Conservation (phyloP, 2,113 vertebrate species). For the Azemiops feae region DNA sequence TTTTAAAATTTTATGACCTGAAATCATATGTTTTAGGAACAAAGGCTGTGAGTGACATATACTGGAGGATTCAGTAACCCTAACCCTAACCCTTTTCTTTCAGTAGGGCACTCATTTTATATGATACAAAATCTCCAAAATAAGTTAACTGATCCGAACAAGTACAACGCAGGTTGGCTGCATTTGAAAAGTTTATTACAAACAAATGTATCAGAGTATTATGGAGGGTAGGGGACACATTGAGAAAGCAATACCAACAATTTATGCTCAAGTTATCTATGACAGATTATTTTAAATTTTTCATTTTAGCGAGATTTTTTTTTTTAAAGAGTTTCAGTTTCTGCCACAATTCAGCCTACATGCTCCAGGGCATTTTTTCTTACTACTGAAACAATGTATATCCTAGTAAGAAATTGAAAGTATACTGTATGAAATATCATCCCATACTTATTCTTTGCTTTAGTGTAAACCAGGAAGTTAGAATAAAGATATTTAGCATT, state of each 20-base stretch:
- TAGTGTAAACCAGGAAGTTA: not conserved
- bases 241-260: not conserved
- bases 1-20: not conserved
- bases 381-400: not conserved
- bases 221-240: not conserved
- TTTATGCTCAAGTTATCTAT: not conserved
- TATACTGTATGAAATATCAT: not conserved
- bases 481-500: not conserved
- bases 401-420: not conserved
- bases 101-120: not conserved
- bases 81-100: not conserved
- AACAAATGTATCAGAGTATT: not conserved
- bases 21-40: not conserved
- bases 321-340: not conserved
- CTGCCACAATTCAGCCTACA: not conserved
- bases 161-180: not conserved
- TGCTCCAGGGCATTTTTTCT: not conserved
- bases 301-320: not conserved
- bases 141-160: not conserved
- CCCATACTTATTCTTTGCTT: not conserved
- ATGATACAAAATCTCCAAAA: not conserved
- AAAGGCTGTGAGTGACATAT: not conserved
- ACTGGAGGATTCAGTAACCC: not conserved
- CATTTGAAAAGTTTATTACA: not conserved
- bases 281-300: not conserved